Evolutionary conservation across 2,113 vertebrate species (phyloP).

Genomic region (Ciconia maguari): DNA sequence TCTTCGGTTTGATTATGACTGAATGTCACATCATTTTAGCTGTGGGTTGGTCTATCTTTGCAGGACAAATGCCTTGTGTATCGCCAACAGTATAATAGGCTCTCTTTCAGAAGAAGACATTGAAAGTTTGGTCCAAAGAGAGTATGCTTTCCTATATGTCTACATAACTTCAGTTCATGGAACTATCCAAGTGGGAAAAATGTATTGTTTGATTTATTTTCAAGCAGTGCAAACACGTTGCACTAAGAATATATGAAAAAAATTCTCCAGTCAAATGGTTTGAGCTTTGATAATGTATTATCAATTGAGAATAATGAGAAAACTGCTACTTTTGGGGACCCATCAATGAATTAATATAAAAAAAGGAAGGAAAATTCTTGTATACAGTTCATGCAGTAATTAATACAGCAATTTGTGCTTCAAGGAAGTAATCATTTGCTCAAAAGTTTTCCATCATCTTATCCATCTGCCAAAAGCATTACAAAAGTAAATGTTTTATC

Average conservation of each 20-base stretch:
- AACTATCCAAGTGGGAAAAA: not conserved
- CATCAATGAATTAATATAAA: not conserved
- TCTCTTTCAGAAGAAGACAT: not conserved
- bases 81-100: not conserved
- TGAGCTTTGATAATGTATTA: not conserved
- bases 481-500: not conserved
- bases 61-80: not conserved
- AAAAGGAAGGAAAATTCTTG: not conserved
- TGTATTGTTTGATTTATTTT: not conserved
- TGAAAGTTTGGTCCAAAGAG: not conserved
- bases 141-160: not conserved
- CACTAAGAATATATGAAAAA: not conserved
- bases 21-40: not conserved
- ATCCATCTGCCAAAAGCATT: not conserved
- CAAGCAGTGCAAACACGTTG: not conserved
- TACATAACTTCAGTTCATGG: not conserved
- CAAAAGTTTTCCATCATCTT: not conserved
- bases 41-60: not conserved
- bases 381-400: not conserved
- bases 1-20: not conserved
- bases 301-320: not conserved
- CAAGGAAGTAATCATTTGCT: not conserved
- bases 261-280: not conserved
- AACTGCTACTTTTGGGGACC: rapidly evolving
- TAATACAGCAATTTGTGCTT: not conserved